Conservation (phyloP, 2,888 invertebrate genomes). For the Perdita meconis region DNA sequence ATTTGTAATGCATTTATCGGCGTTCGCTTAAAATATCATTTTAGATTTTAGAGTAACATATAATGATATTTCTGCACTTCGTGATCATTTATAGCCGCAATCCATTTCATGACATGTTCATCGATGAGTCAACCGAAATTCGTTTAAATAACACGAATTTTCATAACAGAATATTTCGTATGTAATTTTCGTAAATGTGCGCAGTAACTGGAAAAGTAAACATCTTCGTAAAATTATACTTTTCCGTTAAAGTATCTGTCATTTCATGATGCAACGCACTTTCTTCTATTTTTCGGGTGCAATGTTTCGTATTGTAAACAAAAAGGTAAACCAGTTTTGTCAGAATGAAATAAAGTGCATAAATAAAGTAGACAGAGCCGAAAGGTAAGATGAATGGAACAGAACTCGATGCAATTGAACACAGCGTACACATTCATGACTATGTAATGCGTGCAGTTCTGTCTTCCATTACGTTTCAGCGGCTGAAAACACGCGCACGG, state of each 20-base stretch:
- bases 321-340: conserved; percentile 17
- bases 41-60: too few species aligned
- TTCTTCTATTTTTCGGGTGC: conserved; percentile 29
- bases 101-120: not conserved
- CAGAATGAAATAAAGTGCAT: conserved; percentile 34
- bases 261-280: conserved; percentile 34
- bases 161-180: too few species aligned
- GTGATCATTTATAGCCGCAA: too few species aligned
- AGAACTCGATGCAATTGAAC: conserved; percentile 34
- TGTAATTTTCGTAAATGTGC: not conserved
- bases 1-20: too few species aligned
- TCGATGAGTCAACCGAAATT: not conserved
- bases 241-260: conserved; percentile 13
- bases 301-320: conserved; percentile 35
- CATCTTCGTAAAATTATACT: not conserved
- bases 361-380: conserved; percentile 25
- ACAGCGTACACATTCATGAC: conserved; percentile 42
- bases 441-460: conserved; percentile 39
- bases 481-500: conserved; percentile 19
- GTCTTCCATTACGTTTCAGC: conserved; percentile 41
- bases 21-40: too few species aligned
- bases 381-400: conserved; percentile 34
- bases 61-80: too few species aligned
- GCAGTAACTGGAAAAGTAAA: not conserved
- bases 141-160: conserved; percentile 4